phyloP scores from a whole-genome alignment of 2,113 vertebrate species.

The Bubalus kerabau region DNA sequence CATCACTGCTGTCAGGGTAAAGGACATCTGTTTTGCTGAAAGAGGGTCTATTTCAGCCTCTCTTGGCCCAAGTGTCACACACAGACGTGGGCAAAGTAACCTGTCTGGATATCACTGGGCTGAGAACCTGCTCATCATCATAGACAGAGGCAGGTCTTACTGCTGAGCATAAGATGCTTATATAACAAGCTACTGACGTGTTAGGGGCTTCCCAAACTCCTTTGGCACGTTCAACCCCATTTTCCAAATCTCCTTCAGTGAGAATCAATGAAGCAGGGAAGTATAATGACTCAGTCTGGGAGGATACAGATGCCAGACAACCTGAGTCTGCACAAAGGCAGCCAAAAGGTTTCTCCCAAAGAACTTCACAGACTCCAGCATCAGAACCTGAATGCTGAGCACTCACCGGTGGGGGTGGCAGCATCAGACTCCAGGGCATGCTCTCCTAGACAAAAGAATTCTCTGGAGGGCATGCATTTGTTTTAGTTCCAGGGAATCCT shows the following conservation, averaged over 20 bases:
- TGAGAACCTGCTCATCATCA: background rate
- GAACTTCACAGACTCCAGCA: background rate
- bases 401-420: fast-evolving
- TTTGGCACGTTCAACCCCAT: background rate
- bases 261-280: background rate
- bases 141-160: background rate
- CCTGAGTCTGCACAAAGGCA: background rate
- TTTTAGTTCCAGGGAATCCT: fast-evolving
- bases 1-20: too few species aligned
- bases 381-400: background rate
- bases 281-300: background rate
- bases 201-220: background rate
- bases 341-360: background rate
- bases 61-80: background rate
- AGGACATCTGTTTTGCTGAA: background rate
- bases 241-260: slow-evolving; percentile 7
- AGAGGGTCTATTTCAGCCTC: background rate
- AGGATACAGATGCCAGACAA: background rate
- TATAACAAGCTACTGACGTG: background rate
- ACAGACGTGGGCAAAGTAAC: background rate
- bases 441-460: background rate
- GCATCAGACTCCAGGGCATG: background rate
- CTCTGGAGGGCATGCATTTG: background rate
- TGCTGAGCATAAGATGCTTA: background rate
- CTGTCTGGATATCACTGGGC: background rate